Evolutionary conservation across 30 jellyfish, hydroid and myxozoan genomes (phyloP).

Genomic region (Clytia hemisphaerica): DNA sequence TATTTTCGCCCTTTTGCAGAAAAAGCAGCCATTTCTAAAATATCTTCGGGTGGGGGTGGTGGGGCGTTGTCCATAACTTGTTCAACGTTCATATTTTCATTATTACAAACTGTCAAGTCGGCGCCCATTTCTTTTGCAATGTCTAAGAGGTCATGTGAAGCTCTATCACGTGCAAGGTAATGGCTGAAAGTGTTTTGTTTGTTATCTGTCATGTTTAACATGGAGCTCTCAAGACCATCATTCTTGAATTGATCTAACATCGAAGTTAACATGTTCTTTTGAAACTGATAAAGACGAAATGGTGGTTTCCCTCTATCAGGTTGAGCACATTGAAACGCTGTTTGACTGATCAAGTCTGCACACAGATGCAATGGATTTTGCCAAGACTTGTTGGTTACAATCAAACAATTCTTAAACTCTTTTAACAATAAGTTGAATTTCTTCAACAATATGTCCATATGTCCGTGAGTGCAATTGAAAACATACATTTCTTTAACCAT

Average conservation of each 20-base stretch:
- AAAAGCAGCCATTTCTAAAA: conserved; percentile 29
- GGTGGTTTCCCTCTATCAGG: conserved; percentile 8
- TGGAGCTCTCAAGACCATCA: not conserved
- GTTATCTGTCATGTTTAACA: conserved; percentile 4
- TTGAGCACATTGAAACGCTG: not conserved
- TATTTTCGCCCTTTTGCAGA: conserved; percentile 23
- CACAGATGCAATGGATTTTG: conserved; percentile 17
- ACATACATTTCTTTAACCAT: conserved; percentile 17
- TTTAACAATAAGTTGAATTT: conserved; percentile 9
- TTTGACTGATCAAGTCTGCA: not conserved
- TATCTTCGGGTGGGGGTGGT: conserved; percentile 19
- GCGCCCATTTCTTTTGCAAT: conserved; percentile 12
- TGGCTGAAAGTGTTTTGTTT: conserved; percentile 9
- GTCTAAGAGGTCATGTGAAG: not conserved
- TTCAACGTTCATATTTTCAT: not conserved
- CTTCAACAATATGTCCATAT: conserved; percentile 19
- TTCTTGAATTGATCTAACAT: not conserved
- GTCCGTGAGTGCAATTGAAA: conserved; percentile 30
- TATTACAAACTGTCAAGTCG: not conserved
- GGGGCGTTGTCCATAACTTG: conserved; percentile 15
- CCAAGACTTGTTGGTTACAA: not conserved
- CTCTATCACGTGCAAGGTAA: conserved; percentile 19
- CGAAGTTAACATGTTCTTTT: conserved; percentile 8
- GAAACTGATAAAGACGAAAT: conserved; percentile 23
- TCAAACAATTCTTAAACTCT: conserved; percentile 8